These are phyloP conservation scores for Vannuccia rotundouncinata DNA, from an alignment of 2,888 invertebrate genomes.

Conservation along the genomic window DNA sequence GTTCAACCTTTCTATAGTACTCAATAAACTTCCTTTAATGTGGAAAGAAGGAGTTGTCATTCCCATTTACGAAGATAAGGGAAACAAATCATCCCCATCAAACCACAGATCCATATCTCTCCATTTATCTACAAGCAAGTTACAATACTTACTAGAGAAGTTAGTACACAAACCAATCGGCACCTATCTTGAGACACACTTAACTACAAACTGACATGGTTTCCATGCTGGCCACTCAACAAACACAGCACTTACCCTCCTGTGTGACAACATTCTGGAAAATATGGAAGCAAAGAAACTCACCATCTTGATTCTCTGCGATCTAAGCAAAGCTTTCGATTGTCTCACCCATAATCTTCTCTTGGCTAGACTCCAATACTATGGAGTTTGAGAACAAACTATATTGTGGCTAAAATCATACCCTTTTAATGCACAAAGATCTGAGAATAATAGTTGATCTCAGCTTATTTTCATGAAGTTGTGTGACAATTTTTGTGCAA, in stretches of 20 bases:
- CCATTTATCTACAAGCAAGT: conserved; percentile 19
- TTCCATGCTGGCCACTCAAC: neutral
- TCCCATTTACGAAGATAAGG: conserved; percentile 13
- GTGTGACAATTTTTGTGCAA: too few relatives aligned
- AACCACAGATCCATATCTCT: conserved; percentile 21
- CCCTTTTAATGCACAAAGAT: too few relatives aligned
- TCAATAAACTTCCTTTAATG: neutral
- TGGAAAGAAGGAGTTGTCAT: conserved; percentile 18
- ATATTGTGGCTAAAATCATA: neutral
- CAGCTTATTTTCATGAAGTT: too few relatives aligned
- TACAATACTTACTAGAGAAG: conserved; percentile 26
- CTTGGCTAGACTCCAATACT: neutral
- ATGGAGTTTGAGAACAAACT: neutral
- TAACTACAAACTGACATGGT: conserved; percentile 1
- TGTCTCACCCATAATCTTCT: neutral
- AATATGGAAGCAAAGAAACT: conserved; percentile 7
- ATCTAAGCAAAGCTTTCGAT: neutral
- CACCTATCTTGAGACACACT: conserved; percentile 3
- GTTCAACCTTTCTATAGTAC: conserved; percentile 3
- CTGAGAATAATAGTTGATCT: too few relatives aligned
- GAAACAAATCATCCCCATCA: neutral
- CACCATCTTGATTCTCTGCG: neutral
- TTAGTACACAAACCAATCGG: conserved; percentile 15
- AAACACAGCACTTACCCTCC: conserved; percentile 15
- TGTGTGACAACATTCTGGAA: conserved; percentile 3